Base-by-base conservation (phyloP, 2,888 invertebrate species). In the Stegana nigrithorax region DNA sequence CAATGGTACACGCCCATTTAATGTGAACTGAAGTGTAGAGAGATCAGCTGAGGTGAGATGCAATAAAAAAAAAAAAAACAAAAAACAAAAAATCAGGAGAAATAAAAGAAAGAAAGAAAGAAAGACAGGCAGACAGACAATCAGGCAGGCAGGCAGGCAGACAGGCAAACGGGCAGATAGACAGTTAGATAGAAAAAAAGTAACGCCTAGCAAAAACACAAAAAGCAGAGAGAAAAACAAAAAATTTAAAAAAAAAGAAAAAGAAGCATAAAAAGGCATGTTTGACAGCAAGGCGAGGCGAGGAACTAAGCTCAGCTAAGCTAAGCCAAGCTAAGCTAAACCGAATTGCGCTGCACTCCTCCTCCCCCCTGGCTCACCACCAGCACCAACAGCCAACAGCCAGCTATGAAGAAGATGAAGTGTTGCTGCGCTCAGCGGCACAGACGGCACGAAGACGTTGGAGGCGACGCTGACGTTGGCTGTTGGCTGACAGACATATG, bases 1-100 rank as follows among this genome's bases (percentile, higher is more conserved):
- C 65, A 68, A 64, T 62, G n/a, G 55, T 39, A 23, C 58, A 58
- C 58, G 58, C 58, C 58, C 45, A 44, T 44, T 58, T 58, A 58
- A 58, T 58, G 58, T 42, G 58, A 55, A 55, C 53, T 55, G 53
- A 55, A 55, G 32, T 55, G 53, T 55, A 36, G 53, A 55, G 53
- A 55, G 53, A 55, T 55, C 32, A 55, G 17, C 32, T 8, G 53
- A 55, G 53, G 21, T 55, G 29, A 55, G 53, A 21, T 55, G n/a
- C 29, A 32, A 29, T 55, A 32, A 55, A 27, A 19, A 29, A 29
- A 12, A 32, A 8, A 5, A 7, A 29, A 27, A 29, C 8, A 25
- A 50, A 10, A 17, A 27, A 27, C 14, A 44, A 17, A 17, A 17
- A 19, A 14, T 4, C 25, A 47, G n/a, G n/a, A n/a, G n/a, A n/a